These are phyloP conservation scores for Terebella lapidaria DNA, from an alignment of 2,888 invertebrate species.

Conservation along the genomic window DNA sequence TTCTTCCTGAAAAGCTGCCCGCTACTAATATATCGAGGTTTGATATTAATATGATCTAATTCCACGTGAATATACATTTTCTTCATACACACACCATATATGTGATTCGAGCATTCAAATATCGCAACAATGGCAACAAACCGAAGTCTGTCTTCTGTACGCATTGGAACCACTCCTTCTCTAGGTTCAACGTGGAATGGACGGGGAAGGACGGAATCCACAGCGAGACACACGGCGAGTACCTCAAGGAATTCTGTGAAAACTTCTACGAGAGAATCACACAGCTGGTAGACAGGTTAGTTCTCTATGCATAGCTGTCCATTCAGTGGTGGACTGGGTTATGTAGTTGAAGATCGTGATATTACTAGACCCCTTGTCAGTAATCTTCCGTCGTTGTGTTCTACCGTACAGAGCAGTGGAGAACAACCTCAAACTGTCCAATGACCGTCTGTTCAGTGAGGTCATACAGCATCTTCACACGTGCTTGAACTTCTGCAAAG, in stretches of 20 bases:
- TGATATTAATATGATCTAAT: too few relatives aligned
- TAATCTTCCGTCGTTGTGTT: too few relatives aligned
- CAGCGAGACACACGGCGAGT: conserved; percentile 81
- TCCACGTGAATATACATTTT: too few relatives aligned
- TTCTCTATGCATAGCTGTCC: neutral
- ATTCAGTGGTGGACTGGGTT: neutral
- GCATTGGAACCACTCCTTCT: too few relatives aligned
- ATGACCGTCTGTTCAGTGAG: conserved; percentile 41
- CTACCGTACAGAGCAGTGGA: conserved; percentile 83
- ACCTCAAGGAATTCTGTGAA: conserved; percentile 85
- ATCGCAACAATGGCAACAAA: too few relatives aligned
- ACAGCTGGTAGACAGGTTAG: conserved; percentile 74
- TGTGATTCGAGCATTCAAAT: too few relatives aligned
- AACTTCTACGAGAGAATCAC: conserved; percentile 80
- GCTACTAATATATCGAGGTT: conserved; percentile 28
- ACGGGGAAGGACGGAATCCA: conserved; percentile 84
- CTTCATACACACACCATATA: too few relatives aligned
- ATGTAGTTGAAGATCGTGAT: too few relatives aligned
- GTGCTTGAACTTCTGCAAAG: conserved; percentile 77
- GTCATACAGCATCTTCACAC: conserved; percentile 78
- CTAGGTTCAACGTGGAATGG: conserved; percentile 83
- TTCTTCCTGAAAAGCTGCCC: conserved; percentile 26
- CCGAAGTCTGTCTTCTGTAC: too few relatives aligned
- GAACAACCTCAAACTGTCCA: conserved; percentile 85
- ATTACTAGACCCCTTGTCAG: too few relatives aligned